Evolutionary conservation across 2,113 vertebrate species (phyloP).

Genomic region (Rhizomys pruinosus): DNA sequence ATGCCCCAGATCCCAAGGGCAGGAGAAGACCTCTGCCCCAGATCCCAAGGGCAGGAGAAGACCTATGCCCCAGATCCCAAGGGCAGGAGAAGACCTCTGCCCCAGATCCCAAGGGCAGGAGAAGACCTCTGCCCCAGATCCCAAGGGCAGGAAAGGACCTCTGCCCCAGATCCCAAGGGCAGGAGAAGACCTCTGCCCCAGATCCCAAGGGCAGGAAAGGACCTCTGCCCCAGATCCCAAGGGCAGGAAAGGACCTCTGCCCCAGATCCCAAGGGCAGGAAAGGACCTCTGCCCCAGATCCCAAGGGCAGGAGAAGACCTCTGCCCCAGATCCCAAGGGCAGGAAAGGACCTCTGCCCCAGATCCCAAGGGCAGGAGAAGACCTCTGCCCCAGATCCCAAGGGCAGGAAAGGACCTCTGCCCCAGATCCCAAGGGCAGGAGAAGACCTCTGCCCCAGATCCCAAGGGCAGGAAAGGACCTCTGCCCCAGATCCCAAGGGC

Average conservation of each 20-base stretch:
- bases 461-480: neutral
- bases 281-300: neutral
- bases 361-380: neutral
- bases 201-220: neutral
- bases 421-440: neutral
- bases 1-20: neutral
- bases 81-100: neutral
- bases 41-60: neutral
- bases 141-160: neutral
- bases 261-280: neutral
- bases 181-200: neutral
- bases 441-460: neutral
- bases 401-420: neutral
- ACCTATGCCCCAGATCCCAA: neutral
- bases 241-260: neutral
- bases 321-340: neutral
- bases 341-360: neutral
- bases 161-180: neutral
- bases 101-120: neutral
- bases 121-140: neutral
- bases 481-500: neutral
- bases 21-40: neutral
- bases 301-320: neutral
- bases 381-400: accelerated
- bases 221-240: accelerated